phyloP scores from a whole-genome alignment of 2,797 vertebrate species.

The Hypotaenidia philippensis region DNA sequence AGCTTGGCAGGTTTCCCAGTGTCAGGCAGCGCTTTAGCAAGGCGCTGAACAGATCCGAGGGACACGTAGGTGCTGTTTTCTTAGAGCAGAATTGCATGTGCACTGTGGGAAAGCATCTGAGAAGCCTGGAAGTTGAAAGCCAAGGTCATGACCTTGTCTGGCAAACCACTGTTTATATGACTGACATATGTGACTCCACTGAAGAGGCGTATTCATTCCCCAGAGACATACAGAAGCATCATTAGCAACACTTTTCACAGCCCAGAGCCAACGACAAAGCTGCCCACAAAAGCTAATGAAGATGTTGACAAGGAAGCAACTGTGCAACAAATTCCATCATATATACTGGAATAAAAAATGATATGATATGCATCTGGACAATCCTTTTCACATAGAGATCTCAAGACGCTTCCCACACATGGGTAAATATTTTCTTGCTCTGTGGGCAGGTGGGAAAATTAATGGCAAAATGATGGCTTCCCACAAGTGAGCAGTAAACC shows the following conservation, averaged over 20 bases:
- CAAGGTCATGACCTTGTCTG: neutral
- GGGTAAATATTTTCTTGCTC: neutral
- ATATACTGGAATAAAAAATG: neutral
- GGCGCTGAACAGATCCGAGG: neutral
- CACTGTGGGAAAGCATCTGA: fast-evolving
- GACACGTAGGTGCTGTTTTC: neutral
- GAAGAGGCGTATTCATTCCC: neutral
- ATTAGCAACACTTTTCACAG: neutral
- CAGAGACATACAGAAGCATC: neutral
- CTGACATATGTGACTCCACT: neutral
- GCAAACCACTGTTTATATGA: neutral
- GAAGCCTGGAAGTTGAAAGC: neutral
- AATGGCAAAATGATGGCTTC: neutral
- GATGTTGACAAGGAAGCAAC: neutral
- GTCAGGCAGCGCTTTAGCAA: neutral
- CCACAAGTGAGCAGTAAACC: neutral
- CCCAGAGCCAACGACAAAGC: neutral
- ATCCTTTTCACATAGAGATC: neutral
- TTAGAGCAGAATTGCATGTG: neutral
- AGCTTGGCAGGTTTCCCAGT: neutral
- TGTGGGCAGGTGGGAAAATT: neutral
- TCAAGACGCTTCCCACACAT: neutral
- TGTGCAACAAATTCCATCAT: neutral
- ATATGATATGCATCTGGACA: neutral
- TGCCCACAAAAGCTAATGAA: neutral